Conservation (phyloP, 2,797 vertebrate species). For the Pipistrellus pygmaeus region DNA sequence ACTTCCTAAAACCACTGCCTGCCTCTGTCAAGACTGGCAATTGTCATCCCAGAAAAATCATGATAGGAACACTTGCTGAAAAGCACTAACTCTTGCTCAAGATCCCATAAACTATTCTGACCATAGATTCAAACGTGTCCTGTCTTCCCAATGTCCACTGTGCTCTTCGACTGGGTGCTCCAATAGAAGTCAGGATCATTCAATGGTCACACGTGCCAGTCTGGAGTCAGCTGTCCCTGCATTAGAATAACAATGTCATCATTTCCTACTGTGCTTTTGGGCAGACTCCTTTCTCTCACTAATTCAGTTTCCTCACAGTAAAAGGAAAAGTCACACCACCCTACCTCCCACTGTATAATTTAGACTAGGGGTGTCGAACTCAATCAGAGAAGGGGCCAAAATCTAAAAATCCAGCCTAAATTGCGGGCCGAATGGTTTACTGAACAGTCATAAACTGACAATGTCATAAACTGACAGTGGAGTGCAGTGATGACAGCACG, state of each 20-base stretch:
- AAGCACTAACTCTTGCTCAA: background rate
- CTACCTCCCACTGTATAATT: background rate
- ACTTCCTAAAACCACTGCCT: background rate
- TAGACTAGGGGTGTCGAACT: too few species aligned
- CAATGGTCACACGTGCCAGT: background rate
- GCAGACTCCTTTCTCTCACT: background rate
- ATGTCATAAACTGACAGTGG: too few species aligned
- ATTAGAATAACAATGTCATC: background rate
- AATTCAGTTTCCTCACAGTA: background rate
- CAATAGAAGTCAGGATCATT: background rate
- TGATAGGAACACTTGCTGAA: background rate
- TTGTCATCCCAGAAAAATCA: background rate
- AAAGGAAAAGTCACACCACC: background rate
- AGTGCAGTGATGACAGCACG: too few species aligned
- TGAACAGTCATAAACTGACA: too few species aligned
- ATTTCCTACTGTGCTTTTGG: background rate
- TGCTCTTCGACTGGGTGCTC: background rate
- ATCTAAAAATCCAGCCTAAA: too few species aligned
- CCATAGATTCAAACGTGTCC: background rate
- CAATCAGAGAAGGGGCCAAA: too few species aligned
- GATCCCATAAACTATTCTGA: background rate
- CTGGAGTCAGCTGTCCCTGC: background rate
- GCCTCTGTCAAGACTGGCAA: background rate
- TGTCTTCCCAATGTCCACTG: background rate
- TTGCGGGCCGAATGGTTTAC: too few species aligned